phyloP scores from a whole-genome alignment of 1,140 invertebrate genomes.

The Drosophila simulans region DNA sequence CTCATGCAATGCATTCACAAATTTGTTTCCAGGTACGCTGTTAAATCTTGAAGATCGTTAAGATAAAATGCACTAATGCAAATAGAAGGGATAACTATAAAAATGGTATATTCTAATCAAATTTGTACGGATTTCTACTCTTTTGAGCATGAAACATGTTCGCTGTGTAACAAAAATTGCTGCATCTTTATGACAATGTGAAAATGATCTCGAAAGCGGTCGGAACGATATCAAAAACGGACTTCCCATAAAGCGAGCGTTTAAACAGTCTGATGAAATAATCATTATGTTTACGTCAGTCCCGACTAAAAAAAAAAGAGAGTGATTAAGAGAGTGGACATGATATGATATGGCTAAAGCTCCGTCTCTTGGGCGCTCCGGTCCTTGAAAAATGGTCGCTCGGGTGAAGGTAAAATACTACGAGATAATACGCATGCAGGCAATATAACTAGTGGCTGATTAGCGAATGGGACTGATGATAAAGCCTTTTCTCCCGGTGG shows the following conservation, averaged over 20 bases:
- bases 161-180: not conserved
- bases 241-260: slow-evolving; percentile 20
- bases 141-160: not conserved
- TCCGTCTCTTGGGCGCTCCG: not conserved
- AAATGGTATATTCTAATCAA: too few relatives aligned
- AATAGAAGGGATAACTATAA: too few relatives aligned
- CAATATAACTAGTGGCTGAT: slow-evolving; percentile 24
- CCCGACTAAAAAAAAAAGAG: slow-evolving; percentile 7
- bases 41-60: too few relatives aligned
- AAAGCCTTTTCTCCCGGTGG: slow-evolving; percentile 25
- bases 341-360: not conserved
- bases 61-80: too few relatives aligned
- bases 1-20: too few relatives aligned
- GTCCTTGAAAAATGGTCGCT: slow-evolving; percentile 1
- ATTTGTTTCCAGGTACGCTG: too few relatives aligned
- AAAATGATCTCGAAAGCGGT: slow-evolving; percentile 35
- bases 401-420: slow-evolving; percentile 16
- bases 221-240: slow-evolving; percentile 18
- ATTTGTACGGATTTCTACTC: too few relatives aligned
- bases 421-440: slow-evolving; percentile 31
- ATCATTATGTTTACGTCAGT: slow-evolving; percentile 24
- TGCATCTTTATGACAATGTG: slow-evolving; percentile 24
- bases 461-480: slow-evolving; percentile 39
- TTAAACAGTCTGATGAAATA: slow-evolving; percentile 41
- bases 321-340: slow-evolving; percentile 9